Evolutionary conservation across 2,113 vertebrate species (phyloP).

Genomic region (Psammodynastes pulverulentus): DNA sequence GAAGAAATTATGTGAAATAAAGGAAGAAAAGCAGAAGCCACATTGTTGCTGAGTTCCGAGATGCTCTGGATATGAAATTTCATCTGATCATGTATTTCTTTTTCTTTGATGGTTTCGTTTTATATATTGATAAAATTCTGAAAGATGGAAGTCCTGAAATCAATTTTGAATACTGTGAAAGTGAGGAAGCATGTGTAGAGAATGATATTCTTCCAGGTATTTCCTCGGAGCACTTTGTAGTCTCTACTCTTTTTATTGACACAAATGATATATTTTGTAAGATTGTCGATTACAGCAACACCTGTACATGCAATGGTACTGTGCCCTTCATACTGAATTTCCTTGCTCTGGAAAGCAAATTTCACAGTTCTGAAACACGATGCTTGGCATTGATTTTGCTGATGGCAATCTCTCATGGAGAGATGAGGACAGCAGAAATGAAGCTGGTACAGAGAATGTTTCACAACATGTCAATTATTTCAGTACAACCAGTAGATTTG

Average conservation of each 20-base stretch:
- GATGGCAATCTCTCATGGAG: slow-evolving; percentile 1
- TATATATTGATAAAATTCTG: slow-evolving; percentile 28
- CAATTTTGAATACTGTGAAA: slow-evolving; percentile 2
- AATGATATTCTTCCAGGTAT: neutral
- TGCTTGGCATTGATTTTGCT: neutral
- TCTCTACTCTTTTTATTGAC: neutral
- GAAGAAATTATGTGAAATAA: slow-evolving; percentile 44
- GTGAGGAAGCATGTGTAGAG: slow-evolving; percentile 2
- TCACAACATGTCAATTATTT: neutral
- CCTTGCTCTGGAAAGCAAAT: slow-evolving; percentile 8
- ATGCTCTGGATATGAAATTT: slow-evolving; percentile 45
- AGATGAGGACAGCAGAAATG: slow-evolving; percentile 13
- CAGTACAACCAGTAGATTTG: neutral
- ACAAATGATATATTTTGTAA: neutral
- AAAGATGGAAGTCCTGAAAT: slow-evolving; percentile 1
- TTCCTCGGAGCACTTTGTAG: neutral
- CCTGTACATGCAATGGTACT: neutral
- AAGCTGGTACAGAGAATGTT: neutral
- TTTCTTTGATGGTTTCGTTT: slow-evolving; percentile 11
- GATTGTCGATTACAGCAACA: neutral
- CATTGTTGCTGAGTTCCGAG: neutral
- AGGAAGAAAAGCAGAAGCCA: slow-evolving; percentile 20
- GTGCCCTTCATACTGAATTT: neutral
- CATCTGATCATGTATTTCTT: slow-evolving; percentile 40
- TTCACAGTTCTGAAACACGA: neutral